These are phyloP conservation scores for Pristionchus entomophagus DNA, from an alignment of 2,888 invertebrate species.

Conservation along the genomic window DNA sequence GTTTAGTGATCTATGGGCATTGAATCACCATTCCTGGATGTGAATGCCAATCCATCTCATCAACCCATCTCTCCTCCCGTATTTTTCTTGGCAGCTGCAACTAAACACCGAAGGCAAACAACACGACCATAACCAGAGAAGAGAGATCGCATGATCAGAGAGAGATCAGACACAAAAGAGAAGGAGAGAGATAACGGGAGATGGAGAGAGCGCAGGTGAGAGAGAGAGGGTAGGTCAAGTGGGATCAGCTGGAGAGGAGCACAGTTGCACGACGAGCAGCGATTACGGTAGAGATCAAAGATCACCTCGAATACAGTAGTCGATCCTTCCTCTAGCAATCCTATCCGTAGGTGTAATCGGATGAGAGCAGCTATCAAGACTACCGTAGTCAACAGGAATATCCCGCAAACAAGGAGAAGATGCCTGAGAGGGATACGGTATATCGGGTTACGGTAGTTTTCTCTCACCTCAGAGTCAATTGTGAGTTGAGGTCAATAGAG, in stretches of 20 bases:
- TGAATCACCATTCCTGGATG: too few relatives aligned
- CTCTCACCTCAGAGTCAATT: background rate
- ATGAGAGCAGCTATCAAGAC: conserved; percentile 28
- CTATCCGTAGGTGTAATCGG: conserved; percentile 12
- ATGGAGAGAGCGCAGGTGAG: background rate
- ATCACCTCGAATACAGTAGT: conserved; percentile 1
- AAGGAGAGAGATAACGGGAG: background rate
- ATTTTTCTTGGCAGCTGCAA: conserved; percentile 11
- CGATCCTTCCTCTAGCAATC: background rate
- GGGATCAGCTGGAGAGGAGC: background rate
- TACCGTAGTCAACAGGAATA: conserved; percentile 22
- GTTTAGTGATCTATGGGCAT: too few relatives aligned
- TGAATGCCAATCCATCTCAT: background rate
- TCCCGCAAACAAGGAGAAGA: background rate
- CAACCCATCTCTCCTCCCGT: background rate
- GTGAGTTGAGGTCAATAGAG: background rate
- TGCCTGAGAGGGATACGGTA: conserved; percentile 3
- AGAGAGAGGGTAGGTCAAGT: conserved; percentile 38
- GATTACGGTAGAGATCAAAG: background rate
- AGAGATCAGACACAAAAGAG: background rate
- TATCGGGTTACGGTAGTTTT: background rate
- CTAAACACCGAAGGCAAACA: conserved; percentile 21
- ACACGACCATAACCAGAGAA: background rate
- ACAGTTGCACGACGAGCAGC: background rate
- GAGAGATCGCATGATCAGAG: conserved; percentile 17